These are phyloP conservation scores for Myotis davidii DNA, from an alignment of 2,113 vertebrate species.

Conservation along the genomic window DNA sequence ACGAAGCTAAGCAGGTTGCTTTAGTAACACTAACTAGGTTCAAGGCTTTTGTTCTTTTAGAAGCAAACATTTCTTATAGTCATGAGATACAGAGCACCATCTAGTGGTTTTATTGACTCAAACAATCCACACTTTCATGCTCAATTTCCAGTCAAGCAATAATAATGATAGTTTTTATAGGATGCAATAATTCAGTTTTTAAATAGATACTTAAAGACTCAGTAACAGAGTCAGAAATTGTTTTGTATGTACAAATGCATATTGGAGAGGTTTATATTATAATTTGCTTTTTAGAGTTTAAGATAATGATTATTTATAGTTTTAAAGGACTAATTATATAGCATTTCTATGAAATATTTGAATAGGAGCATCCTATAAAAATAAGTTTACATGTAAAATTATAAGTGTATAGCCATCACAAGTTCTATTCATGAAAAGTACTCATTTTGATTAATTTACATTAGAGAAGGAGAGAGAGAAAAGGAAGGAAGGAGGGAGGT, in stretches of 20 bases:
- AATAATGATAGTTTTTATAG: background rate
- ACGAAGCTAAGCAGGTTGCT: background rate
- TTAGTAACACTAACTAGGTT: background rate
- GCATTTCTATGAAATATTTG: background rate
- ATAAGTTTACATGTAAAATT: background rate
- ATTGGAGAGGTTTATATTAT: background rate
- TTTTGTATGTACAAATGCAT: background rate
- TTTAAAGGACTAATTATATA: background rate
- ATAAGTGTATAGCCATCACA: background rate
- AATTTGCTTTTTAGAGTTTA: background rate
- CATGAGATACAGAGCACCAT: conserved; percentile 54
- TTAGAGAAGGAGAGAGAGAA: background rate
- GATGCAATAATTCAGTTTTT: background rate
- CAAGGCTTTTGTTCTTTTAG: background rate
- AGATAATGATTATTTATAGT: background rate
- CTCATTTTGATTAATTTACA: background rate
- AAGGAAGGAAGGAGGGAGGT: background rate
- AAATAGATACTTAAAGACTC: background rate
- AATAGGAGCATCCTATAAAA: background rate
- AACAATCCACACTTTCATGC: background rate
- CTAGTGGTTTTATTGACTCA: conserved; percentile 60
- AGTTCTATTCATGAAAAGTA: background rate
- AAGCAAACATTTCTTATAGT: background rate
- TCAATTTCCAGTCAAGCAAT: background rate
- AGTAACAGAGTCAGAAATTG: background rate